Conservation (phyloP, 1,140 invertebrate genomes). For the Musca vetustissima region DNA sequence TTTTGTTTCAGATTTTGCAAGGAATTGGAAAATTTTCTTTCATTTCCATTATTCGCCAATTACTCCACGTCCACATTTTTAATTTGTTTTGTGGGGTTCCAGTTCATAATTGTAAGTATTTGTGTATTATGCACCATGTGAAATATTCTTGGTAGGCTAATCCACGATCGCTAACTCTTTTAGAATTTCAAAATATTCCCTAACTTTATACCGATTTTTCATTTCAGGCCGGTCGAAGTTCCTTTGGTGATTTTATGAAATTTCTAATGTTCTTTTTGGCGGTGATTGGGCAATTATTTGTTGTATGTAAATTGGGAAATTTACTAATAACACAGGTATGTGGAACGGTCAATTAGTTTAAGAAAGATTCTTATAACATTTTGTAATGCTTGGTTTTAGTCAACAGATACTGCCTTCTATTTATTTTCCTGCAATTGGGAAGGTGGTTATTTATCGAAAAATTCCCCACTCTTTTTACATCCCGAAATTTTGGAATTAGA, state of each 20-base stretch:
- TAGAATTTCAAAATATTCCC: no score
- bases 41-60: slow-evolving; percentile 46
- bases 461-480: background rate
- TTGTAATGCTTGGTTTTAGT: no score
- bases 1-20: slow-evolving; percentile 37
- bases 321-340: slow-evolving; percentile 38
- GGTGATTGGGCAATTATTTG: slow-evolving; percentile 42
- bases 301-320: slow-evolving; percentile 48
- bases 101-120: slow-evolving; percentile 37
- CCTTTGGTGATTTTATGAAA: slow-evolving; percentile 46
- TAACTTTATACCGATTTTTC: no score
- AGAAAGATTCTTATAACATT: no score
- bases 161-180: no score
- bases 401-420: slow-evolving; percentile 37
- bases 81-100: slow-evolving; percentile 53
- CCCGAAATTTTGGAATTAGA: background rate
- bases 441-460: slow-evolving; percentile 4
- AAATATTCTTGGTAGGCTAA: no score
- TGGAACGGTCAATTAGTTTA: no score
- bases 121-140: no score
- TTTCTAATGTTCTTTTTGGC: slow-evolving; percentile 48
- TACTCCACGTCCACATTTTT: slow-evolving; percentile 45
- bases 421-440: slow-evolving; percentile 49
- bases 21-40: slow-evolving; percentile 44
- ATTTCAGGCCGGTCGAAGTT: slow-evolving; percentile 15